Evolutionary conservation across 2,797 vertebrate species (phyloP).

Genomic region (Chloroceryle amazona): DNA sequence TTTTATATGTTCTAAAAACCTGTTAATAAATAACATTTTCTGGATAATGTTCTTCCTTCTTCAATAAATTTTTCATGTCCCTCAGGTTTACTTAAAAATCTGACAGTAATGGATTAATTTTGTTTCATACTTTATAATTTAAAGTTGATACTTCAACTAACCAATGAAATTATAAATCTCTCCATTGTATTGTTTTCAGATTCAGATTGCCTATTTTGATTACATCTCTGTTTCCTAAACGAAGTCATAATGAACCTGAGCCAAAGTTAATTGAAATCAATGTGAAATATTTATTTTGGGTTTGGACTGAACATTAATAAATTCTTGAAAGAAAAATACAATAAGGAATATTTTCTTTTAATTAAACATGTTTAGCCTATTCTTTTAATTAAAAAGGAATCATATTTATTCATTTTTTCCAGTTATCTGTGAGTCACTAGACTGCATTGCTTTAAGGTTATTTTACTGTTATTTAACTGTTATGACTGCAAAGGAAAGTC

Average conservation of each 20-base stretch:
- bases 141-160: not conserved
- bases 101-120: not conserved
- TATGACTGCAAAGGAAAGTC: not conserved
- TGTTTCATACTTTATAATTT: not conserved
- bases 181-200: not conserved
- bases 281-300: not conserved
- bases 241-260: not conserved
- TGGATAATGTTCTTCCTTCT: not conserved
- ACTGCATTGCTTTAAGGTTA: not conserved
- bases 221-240: not conserved
- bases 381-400: not conserved
- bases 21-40: not conserved
- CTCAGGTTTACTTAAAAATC: not conserved
- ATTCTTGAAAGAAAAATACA: not conserved
- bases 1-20: not conserved
- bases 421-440: not conserved
- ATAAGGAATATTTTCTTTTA: not conserved
- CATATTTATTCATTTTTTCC: not conserved
- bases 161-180: not conserved
- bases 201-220: not conserved
- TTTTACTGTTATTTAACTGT: not conserved
- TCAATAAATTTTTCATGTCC: not conserved
- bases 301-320: not conserved
- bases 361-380: fast-evolving
- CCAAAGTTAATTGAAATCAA: not conserved